These are phyloP conservation scores for Dryobates pubescens DNA, from an alignment of 2,797 vertebrate genomes.

Conservation along the genomic window DNA sequence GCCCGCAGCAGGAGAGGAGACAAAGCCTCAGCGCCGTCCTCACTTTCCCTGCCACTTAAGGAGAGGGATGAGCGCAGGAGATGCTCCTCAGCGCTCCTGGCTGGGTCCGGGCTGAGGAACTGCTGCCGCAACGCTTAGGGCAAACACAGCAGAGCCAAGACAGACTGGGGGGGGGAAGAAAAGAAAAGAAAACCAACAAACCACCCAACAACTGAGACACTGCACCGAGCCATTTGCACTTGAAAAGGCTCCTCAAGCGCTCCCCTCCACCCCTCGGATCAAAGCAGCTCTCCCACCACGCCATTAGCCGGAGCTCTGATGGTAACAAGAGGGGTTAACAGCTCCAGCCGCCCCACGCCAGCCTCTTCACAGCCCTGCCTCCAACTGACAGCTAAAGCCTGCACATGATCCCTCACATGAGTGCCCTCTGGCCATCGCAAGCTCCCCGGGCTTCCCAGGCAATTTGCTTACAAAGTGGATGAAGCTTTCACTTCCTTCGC, in stretches of 20 bases:
- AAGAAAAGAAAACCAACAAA: too few relatives aligned
- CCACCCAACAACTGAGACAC: neutral
- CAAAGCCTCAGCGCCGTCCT: neutral
- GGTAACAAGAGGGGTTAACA: slow-evolving; percentile 64
- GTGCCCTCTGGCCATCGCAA: slow-evolving; percentile 35
- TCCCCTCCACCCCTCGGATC: slow-evolving; percentile 51
- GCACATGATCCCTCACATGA: slow-evolving; percentile 28
- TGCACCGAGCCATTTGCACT: slow-evolving; percentile 61
- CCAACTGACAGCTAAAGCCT: slow-evolving; percentile 37
- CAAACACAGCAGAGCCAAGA: neutral
- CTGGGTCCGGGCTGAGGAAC: neutral
- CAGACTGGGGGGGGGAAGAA: neutral
- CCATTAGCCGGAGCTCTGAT: slow-evolving; percentile 60
- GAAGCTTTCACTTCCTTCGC: slow-evolving; percentile 6
- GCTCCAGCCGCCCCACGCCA: slow-evolving; percentile 48
- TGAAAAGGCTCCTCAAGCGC: slow-evolving; percentile 55
- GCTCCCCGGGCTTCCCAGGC: slow-evolving; percentile 17
- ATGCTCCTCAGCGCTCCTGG: neutral
- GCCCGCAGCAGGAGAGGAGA: neutral
- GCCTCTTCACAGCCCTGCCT: slow-evolving; percentile 46
- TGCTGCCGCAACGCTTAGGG: neutral
- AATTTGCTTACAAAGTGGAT: slow-evolving; percentile 58
- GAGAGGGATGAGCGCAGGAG: neutral
- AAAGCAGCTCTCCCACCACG: slow-evolving; percentile 56
- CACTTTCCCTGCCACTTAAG: rapidly evolving